A percentile compares a stretch with the other conserved stretches of the same genome.
These are phyloP conservation scores for Drosophila fungiperda DNA, from an alignment of 2,888 invertebrate species.

Conservation along the genomic window DNA sequence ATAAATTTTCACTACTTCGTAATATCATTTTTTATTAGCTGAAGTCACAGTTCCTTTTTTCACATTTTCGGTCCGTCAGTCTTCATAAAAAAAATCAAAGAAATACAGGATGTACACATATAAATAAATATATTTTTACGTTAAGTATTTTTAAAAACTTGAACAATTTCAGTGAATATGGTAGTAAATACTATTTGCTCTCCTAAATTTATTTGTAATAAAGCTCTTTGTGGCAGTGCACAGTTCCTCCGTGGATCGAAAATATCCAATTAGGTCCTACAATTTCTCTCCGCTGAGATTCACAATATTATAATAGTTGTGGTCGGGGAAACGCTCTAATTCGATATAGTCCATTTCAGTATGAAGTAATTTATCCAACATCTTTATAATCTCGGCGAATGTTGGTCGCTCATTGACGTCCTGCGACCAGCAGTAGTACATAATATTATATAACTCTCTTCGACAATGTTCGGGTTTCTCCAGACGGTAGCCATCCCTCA, in stretches of 20 bases:
- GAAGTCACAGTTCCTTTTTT: background rate
- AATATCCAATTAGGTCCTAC: conserved; percentile 64
- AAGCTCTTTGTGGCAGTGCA: conserved; percentile 73
- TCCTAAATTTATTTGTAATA: conserved; percentile 47
- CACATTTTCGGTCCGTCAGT: background rate
- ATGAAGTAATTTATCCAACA: conserved; percentile 93
- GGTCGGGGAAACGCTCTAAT: conserved; percentile 95
- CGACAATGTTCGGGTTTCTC: conserved; percentile 98
- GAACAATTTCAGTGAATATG: background rate
- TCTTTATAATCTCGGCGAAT: conserved; percentile 92
- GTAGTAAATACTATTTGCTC: conserved; percentile 4
- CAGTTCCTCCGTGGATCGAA: conserved; percentile 4
- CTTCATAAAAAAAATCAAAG: background rate
- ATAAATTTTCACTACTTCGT: background rate
- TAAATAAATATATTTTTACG: conserved; percentile 33
- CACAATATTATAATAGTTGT: conserved; percentile 95
- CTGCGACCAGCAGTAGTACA: conserved; percentile 98
- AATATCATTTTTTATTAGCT: background rate
- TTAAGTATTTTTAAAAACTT: conserved; percentile 6
- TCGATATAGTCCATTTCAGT: conserved; percentile 97
- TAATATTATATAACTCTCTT: conserved; percentile 95
- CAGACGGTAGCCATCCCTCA: conserved; percentile 94
- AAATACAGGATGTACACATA: conserved; percentile 8
- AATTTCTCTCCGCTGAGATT: conserved; percentile 94
- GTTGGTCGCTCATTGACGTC: conserved; percentile 93